Evolutionary conservation across 64 coral and sea anemone species (phyloP), one percentile per base, ranked within the genome.

Genomic region (Trachythela sp.): DNA sequence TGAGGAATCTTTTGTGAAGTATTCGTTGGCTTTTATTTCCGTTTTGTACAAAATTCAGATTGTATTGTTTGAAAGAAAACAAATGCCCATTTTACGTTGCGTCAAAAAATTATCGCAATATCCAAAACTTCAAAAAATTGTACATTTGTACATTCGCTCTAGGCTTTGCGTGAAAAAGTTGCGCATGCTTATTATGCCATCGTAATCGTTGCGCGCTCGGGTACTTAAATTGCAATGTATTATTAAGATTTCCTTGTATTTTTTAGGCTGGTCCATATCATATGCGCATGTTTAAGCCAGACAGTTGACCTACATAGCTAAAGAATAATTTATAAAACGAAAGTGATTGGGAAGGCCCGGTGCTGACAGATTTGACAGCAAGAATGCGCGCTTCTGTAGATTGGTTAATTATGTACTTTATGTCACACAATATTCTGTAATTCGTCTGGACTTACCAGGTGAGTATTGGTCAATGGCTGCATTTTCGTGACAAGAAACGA

Each of bases 311-410:
- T 80, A 35, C 9, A 80, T 35, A 80, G 33, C 75, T 80, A 80
- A 80, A 80, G 75, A 80, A 80, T 39, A 35, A 80, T 80, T 80
- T 80, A 37, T 80, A 80, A 80, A 80, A 36, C 56, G 20, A 80
- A 15, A 80, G 30, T 39, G 33, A 80, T 80, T 80, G 32, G 37
- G 33, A 35, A 35, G 33, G 37, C 75, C 7, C 15, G 33, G 31
- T 38, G 75, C 34, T 80, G 75, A 80, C 75, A 80, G 75, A 35
- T 80, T 34, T 80, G 75, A 80, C 75, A 77, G 71, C 71, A 80
- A 80, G 75, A 80, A 80, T 35, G 31, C 20, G 20, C 27, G 20
- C 75, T 17, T 8, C 20, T 29, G 30, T 37, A 37, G 33, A 80
- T 37, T 39, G 31, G 31, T 30, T 37, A 80, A 37, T 37, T 18